A percentile compares a stretch with the other conserved stretches of the same genome.
phyloP scores from a whole-genome alignment of 2,888 invertebrate species.

The Pheosia tremula region DNA sequence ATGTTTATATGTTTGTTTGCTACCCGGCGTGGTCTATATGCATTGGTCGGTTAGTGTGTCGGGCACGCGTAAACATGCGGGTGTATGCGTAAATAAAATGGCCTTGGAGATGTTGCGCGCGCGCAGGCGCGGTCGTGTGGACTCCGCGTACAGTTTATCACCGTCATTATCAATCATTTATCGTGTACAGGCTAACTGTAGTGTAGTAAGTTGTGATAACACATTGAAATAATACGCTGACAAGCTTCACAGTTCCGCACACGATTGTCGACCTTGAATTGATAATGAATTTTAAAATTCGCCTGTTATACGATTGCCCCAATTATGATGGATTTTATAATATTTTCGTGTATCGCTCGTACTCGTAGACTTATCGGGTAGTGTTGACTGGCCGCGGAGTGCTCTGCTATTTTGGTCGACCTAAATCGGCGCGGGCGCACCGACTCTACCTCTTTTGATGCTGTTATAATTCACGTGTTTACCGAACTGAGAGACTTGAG shows the following conservation, averaged over 20 bases:
- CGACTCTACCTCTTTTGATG: conserved; percentile 46
- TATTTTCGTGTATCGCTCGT: conserved; percentile 13
- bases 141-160: conserved; percentile 64
- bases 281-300: conserved; percentile 27
- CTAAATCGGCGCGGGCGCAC: conserved; percentile 72
- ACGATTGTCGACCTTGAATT: conserved; percentile 41
- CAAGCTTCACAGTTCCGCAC: conserved; percentile 8
- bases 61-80: conserved; percentile 68
- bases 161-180: conserved; percentile 64
- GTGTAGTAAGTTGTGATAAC: conserved; percentile 38
- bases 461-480: conserved; percentile 51
- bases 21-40: conserved; percentile 41
- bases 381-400: conserved; percentile 58
- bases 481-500: conserved; percentile 25
- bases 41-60: conserved; percentile 56
- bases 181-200: conserved; percentile 52
- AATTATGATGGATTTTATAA: conserved; percentile 13
- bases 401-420: conserved; percentile 77
- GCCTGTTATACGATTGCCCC: neutral
- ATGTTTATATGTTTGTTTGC: conserved; percentile 35
- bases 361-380: conserved; percentile 25
- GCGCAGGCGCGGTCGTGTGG: conserved; percentile 52
- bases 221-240: conserved; percentile 34
- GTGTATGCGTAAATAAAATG: conserved; percentile 76
- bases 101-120: conserved; percentile 73